Evolutionary conservation across 2,797 vertebrate species (phyloP).

Genomic region (Sorex maritimensis): DNA sequence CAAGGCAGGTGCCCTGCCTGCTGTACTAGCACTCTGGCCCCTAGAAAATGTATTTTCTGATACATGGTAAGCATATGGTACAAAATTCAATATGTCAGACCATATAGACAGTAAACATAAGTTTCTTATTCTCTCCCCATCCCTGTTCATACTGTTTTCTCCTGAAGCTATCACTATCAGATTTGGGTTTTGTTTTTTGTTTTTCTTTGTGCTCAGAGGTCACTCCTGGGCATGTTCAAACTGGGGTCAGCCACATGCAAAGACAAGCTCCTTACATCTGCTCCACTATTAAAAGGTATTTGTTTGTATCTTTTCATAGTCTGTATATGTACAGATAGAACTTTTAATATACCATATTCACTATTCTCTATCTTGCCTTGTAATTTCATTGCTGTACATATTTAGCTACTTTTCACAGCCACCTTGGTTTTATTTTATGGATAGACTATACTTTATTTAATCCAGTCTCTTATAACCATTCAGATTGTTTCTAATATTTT

Average conservation of each 20-base stretch:
- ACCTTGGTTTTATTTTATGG: not conserved
- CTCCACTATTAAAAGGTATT: too few relatives aligned
- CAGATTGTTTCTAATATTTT: not conserved
- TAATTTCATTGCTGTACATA: not conserved
- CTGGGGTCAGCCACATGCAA: too few relatives aligned
- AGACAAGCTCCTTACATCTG: too few relatives aligned
- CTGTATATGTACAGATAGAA: not conserved
- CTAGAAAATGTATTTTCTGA: not conserved
- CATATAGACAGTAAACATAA: not conserved
- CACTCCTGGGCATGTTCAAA: too few relatives aligned
- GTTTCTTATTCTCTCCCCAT: not conserved
- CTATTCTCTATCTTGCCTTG: not conserved
- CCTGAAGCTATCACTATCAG: not conserved
- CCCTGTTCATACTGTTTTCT: not conserved
- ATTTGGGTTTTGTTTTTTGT: not conserved
- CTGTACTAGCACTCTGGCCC: too few relatives aligned
- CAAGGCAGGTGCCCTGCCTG: too few relatives aligned
- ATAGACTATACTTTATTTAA: not conserved
- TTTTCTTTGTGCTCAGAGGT: not conserved
- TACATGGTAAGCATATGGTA: not conserved
- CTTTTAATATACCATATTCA: not conserved
- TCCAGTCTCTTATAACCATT: not conserved
- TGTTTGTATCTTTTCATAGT: too few relatives aligned
- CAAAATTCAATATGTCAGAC: not conserved
- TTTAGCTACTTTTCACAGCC: not conserved